These are phyloP conservation scores for Pimpla rufipes DNA, from an alignment of 2,888 invertebrate species.

Conservation along the genomic window DNA sequence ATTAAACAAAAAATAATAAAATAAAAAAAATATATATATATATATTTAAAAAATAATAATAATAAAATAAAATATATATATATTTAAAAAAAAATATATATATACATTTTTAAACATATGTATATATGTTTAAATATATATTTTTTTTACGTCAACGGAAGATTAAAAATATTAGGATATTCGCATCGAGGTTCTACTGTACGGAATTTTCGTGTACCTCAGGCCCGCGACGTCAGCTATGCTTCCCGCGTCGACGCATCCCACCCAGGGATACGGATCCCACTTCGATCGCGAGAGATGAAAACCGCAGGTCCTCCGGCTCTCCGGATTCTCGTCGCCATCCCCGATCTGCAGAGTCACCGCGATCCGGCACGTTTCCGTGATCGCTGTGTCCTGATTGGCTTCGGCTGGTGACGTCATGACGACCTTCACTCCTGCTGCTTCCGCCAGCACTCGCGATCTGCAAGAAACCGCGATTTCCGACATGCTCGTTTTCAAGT, in stretches of 20 bases:
- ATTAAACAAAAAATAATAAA: no score
- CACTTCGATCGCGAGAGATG: conserved; percentile 91
- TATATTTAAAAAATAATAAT: no score
- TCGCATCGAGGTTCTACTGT: background rate
- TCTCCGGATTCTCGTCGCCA: conserved; percentile 48
- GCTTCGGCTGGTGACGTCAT: conserved; percentile 70
- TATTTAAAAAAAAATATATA: no score
- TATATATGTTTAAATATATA: no score
- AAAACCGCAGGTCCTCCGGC: conserved; percentile 88
- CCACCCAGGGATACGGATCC: conserved; percentile 94
- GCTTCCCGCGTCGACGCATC: conserved; percentile 88
- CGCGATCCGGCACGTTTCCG: conserved; percentile 54
- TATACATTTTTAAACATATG: no score
- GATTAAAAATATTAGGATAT: no score
- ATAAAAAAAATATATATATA: no score
- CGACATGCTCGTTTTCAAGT: conserved; percentile 14
- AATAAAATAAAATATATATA: no score
- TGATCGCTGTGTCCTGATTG: conserved; percentile 33
- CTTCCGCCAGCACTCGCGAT: conserved; percentile 71
- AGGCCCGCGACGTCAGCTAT: conserved; percentile 89
- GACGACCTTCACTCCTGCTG: conserved; percentile 75
- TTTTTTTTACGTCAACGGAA: no score
- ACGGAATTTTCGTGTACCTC: conserved; percentile 79
- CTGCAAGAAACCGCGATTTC: conserved; percentile 60
- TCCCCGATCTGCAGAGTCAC: conserved; percentile 70